Evolutionary conservation across 2,888 invertebrate species (phyloP), one percentile per base, ranked within the genome.

Genomic region (Dusona sp.): DNA sequence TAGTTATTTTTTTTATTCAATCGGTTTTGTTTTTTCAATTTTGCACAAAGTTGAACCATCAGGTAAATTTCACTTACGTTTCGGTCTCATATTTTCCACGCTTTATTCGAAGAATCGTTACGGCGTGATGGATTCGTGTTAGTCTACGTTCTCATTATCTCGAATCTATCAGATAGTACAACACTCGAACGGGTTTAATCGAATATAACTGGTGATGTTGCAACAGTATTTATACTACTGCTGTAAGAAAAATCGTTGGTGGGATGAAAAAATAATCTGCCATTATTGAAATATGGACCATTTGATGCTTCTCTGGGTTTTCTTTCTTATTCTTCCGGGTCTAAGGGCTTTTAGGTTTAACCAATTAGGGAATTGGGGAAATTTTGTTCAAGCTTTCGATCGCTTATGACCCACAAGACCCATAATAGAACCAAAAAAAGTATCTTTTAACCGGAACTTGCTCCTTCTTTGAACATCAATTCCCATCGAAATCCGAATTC

Each of bases 91-190:
- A 79, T 29, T 80, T 61, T 80, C 11, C 29, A 33, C n/a, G n/a
- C 64, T 54, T 61, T 36, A 25, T 80, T 72, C 61, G 8, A 51
- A 42, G 70, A 83, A 77, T n/a, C 29, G 45, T 45, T 29, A 75
- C 38, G 77, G 57, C 61, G 64, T 68, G 42, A 45, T 13, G 29
- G 70, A 75, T 51, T 54, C 72, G 75, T 72, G 61, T 75, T 70
- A 33, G 22, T 70, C 48, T 48, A 48, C 77, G 68, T 77, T 64
- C 57, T 61, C 68, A 61, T 77, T 83, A 83, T 83, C 82, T 51
- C 25, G 42, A 77, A 77, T 75, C 77, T 29, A 77, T 77, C 82
- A 36, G 36, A 64, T 45, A 61, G 29, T 29, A 64, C 57, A 67
- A 42, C n/a, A 29, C 57, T 79, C 42, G 57, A 67, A 61, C 57